Evolutionary conservation across 2,113 vertebrate species (phyloP).

Genomic region (Alouatta palliata): DNA sequence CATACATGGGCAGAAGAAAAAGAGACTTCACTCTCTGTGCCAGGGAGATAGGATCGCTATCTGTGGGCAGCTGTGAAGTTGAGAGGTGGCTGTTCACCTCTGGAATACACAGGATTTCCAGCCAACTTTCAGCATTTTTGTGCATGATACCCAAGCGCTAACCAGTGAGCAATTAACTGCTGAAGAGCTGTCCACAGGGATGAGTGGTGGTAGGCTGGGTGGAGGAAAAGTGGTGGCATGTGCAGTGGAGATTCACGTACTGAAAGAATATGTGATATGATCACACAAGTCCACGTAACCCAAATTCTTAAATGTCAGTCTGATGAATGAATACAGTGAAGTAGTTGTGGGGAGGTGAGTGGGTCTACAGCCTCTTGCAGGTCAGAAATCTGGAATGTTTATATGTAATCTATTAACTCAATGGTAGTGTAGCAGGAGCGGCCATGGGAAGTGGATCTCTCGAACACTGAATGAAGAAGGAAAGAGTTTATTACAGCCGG

Average conservation of each 20-base stretch:
- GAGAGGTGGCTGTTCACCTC: not conserved
- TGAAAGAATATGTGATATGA: not conserved
- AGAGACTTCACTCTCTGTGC: not conserved
- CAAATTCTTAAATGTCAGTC: not conserved
- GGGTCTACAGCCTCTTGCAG: not conserved
- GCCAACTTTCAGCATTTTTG: not conserved
- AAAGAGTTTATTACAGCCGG: no score
- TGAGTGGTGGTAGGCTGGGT: not conserved
- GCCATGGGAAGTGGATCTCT: no score
- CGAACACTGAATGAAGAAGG: no score
- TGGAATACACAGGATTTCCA: not conserved
- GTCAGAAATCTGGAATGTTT: not conserved
- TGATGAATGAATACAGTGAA: not conserved
- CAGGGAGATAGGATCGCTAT: not conserved
- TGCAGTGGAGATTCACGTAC: not conserved
- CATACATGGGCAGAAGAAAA: not conserved
- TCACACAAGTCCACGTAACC: not conserved
- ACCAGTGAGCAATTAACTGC: not conserved
- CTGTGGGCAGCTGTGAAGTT: not conserved
- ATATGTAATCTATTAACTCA: not conserved
- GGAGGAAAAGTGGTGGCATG: not conserved
- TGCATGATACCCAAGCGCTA: not conserved
- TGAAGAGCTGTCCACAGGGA: not conserved
- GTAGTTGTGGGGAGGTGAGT: not conserved
- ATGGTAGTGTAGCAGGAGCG: not conserved